Percentiles rank a stretch among this genome's conserved stretches.
Conservation (phyloP, 2,113 vertebrate species). For the Notarius quadriscutis region DNA sequence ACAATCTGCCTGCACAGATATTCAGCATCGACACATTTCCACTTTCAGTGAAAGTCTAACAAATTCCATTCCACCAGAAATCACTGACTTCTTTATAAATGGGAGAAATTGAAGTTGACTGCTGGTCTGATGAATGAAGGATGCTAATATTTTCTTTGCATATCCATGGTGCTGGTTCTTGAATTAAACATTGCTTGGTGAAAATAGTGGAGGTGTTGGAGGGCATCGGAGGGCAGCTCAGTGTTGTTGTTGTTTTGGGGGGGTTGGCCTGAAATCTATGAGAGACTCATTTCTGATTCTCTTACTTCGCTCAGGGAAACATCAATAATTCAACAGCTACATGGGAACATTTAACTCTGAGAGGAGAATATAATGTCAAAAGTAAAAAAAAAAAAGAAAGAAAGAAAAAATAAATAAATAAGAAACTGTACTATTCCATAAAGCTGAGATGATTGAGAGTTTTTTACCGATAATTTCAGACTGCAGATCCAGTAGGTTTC, state of each 20-base stretch:
- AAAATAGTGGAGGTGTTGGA: neutral
- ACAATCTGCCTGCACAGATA: constrained; percentile 35
- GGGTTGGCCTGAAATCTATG: constrained; percentile 11
- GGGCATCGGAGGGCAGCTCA: neutral
- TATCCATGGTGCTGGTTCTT: neutral
- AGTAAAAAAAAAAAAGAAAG: neutral
- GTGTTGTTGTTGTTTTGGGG: neutral
- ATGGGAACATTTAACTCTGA: constrained; percentile 14
- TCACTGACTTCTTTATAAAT: neutral
- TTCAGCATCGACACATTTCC: constrained; percentile 17
- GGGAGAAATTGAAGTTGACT: neutral
- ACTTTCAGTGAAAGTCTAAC: neutral
- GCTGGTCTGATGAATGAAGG: neutral
- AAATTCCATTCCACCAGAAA: neutral
- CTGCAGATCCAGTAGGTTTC: neutral
- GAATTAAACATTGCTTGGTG: constrained; percentile 3
- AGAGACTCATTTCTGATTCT: constrained; percentile 47
- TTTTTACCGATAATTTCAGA: neutral
- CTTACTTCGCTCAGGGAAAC: constrained; percentile 44
- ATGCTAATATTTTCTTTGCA: neutral
- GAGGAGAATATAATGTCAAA: neutral
- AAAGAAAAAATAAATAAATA: neutral
- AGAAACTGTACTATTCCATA: neutral
- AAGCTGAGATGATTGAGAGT: neutral
- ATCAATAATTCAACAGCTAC: constrained; percentile 35